Percentiles rank a stretch among this genome's conserved stretches.
Evolutionary conservation across 2,113 vertebrate genomes (phyloP).

Genomic region (Coreoperca whiteheadi): DNA sequence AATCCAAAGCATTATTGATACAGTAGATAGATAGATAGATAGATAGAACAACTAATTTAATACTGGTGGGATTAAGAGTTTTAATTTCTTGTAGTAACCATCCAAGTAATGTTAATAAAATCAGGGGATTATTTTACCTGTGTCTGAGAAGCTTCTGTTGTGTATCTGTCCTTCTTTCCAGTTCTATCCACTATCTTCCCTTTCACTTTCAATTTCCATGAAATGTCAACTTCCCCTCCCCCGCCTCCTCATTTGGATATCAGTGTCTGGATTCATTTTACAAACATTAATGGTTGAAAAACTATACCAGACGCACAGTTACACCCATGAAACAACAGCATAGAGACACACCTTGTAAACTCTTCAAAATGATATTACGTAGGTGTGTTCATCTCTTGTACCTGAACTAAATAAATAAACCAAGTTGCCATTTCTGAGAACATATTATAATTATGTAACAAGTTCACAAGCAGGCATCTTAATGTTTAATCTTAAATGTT

Average conservation of each 20-base stretch:
- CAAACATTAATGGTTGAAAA: too few relatives aligned
- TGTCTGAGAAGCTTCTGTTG: neutral
- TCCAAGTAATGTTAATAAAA: too few relatives aligned
- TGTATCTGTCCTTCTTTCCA: neutral
- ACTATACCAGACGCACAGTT: too few relatives aligned
- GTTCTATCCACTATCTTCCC: neutral
- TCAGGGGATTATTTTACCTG: conserved; percentile 19
- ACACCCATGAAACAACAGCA: neutral
- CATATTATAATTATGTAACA: neutral
- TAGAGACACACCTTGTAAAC: neutral
- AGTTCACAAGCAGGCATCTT: neutral
- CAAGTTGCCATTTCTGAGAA: neutral
- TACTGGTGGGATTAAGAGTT: too few relatives aligned
- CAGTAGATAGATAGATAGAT: neutral
- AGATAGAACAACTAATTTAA: neutral
- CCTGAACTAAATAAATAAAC: neutral
- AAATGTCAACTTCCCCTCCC: neutral
- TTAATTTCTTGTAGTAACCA: too few relatives aligned
- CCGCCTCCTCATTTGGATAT: neutral
- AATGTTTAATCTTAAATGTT: neutral
- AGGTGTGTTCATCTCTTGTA: neutral
- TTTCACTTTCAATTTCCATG: conserved; percentile 28
- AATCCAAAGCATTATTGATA: neutral
- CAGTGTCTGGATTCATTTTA: too few relatives aligned
- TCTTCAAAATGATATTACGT: neutral